phyloP scores from a whole-genome alignment of 2,113 vertebrate genomes.

The Lepidothrix coronata region DNA sequence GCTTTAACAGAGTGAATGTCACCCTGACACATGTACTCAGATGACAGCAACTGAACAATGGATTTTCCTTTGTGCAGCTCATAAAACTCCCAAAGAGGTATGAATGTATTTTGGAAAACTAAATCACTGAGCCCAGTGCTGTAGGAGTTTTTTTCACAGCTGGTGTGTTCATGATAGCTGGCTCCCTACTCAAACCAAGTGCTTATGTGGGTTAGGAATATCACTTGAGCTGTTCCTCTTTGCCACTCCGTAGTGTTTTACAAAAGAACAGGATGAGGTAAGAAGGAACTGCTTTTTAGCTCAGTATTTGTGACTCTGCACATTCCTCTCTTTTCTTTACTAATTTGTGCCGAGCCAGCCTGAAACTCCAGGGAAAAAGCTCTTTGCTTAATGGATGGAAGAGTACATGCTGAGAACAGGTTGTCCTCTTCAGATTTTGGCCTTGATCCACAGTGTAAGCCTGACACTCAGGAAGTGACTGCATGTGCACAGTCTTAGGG shows the following conservation, averaged over 20 bases:
- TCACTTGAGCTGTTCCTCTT: not conserved
- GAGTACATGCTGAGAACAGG: not conserved
- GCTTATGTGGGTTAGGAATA: not conserved
- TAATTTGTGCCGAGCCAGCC: not conserved
- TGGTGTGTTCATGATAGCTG: not conserved
- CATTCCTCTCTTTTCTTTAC: not conserved
- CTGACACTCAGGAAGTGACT: not conserved
- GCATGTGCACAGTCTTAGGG: not conserved
- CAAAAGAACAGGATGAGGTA: not conserved
- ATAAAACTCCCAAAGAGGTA: conserved; percentile 99
- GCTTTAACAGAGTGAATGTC: conserved; percentile 90
- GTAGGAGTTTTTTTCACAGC: not conserved
- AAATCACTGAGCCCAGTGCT: too few relatives aligned
- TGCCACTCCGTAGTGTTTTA: not conserved
- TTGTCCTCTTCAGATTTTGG: not conserved
- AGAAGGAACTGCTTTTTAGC: not conserved
- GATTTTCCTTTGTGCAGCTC: conserved; percentile 98
- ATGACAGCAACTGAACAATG: conserved; percentile 99
- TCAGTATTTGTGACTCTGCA: not conserved
- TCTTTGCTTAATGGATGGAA: not conserved
- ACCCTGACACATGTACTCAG: conserved; percentile 97
- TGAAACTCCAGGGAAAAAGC: not conserved
- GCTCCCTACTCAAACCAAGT: not conserved
- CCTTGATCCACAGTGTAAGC: not conserved
- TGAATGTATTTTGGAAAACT: not conserved